Evolutionary conservation across 1,140 invertebrate genomes (phyloP), one percentile per base, ranked within the genome.

Genomic region (Thaumatotibia leucotreta): DNA sequence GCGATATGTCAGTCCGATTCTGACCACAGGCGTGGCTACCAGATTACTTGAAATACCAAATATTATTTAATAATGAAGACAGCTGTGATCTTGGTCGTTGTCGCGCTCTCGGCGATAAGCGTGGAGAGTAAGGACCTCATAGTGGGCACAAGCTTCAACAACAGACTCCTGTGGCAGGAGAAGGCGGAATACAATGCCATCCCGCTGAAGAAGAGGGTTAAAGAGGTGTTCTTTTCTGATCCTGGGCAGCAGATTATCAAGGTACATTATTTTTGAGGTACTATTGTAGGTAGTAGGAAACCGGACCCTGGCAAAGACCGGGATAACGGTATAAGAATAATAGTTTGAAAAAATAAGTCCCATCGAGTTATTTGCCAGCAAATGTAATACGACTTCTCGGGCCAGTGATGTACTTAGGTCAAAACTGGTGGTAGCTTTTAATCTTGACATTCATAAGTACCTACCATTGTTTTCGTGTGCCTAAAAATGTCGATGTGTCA

Each of bases 211-310:
- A 90, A 90, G 61, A 79, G 88, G 64, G 88, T 90, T 23, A 90
- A 90, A 65, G 88, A 90, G 70, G 83, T 86, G 22, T 90, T 90
- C 73, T 90, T 69, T 49, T 84, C 84, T 1, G 88, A 90, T 74
- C 80, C 88, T 11, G 86, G 81, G 32, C 88, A 90, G 66, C 86
- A 88, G 66, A 79, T 84, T 45, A 88, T 90, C 45, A 90, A 88
- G 88, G 88, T 90, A 80, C 49, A 8, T 45, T 45, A 14, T 17
- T 45, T 45, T n/a, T n/a, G n/a, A n/a, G 11, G 11, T 45, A 8
- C 1, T 20, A 2, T 17, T 17, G 14, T 45, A 17, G 8, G 14
- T 45, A 20, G 32, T 33, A 33, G 1, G 5, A 33, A 10, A 5
- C 32, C 10, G 1, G 4, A 9, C 10, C 32, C 27, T n/a, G n/a